phyloP scores from a whole-genome alignment of 2,888 invertebrate species.

The Tenodera sinensis region DNA sequence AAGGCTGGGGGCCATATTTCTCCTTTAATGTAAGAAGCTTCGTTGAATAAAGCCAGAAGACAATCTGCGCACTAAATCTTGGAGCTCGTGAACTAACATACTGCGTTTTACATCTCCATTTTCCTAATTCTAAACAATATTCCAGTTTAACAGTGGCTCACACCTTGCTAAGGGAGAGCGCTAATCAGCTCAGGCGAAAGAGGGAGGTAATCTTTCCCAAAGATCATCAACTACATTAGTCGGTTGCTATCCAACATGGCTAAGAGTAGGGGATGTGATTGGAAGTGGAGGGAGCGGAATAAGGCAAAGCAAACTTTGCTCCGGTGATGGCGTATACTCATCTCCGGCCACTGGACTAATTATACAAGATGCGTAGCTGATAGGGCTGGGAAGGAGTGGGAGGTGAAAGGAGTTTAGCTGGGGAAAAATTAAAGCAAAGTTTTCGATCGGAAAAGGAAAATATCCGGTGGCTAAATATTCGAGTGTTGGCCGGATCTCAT shows the following conservation, averaged over 20 bases:
- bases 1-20: too few species aligned
- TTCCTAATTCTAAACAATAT: too few species aligned
- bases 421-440: background rate
- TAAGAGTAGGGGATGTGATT: background rate
- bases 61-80: too few species aligned
- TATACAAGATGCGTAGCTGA: conserved; percentile 5
- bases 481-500: background rate
- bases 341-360: conserved; percentile 13
- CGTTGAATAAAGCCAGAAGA: too few species aligned
- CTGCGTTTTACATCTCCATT: too few species aligned
- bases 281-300: background rate
- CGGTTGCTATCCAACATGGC: background rate
- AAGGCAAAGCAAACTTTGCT: background rate
- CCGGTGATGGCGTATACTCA: background rate
- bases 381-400: background rate
- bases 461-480: conserved; percentile 1
- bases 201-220: too few species aligned
- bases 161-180: too few species aligned
- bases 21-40: too few species aligned
- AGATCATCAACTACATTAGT: background rate
- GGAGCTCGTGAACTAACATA: too few species aligned
- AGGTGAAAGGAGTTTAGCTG: background rate
- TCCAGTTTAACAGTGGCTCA: too few species aligned
- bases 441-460: conserved; percentile 9
- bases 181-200: too few species aligned